A percentile compares a stretch with the other conserved stretches of the same genome.
These are phyloP conservation scores for Opisthocomus hoazin DNA, from an alignment of 2,113 vertebrate species.

Conservation along the genomic window DNA sequence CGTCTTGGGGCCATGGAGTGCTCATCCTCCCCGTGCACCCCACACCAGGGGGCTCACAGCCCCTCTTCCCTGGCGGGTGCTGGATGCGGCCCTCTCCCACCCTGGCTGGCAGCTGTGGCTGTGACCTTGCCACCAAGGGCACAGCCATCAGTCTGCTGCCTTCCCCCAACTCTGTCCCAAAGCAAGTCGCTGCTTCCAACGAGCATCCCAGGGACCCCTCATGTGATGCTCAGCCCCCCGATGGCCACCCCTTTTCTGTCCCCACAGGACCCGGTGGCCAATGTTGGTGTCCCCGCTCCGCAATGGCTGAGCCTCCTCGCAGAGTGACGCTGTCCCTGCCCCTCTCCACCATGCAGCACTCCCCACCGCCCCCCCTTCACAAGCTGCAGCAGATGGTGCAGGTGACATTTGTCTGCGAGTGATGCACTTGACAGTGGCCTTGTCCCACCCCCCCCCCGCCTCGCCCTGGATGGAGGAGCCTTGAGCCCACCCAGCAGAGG, in stretches of 20 bases:
- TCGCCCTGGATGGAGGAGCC: background rate
- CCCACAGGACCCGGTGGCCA: fast-evolving
- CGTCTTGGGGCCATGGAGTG: fast-evolving
- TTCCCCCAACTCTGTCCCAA: background rate
- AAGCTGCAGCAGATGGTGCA: constrained; percentile 26
- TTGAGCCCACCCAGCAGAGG: background rate
- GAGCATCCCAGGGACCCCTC: background rate
- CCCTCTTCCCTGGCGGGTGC: background rate
- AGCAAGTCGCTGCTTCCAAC: fast-evolving
- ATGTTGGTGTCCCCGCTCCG: fast-evolving
- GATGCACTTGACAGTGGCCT: background rate
- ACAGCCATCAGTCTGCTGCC: background rate
- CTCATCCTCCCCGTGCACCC: background rate
- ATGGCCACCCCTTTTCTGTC: background rate
- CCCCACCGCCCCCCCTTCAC: fast-evolving
- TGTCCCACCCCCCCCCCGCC: background rate
- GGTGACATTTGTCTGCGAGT: constrained; percentile 34
- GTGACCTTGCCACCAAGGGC: background rate
- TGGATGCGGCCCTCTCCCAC: background rate
- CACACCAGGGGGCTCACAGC: background rate
- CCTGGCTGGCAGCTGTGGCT: background rate
- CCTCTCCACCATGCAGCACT: background rate
- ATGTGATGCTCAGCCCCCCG: background rate
- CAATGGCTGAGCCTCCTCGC: background rate
- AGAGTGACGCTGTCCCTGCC: background rate